Evolutionary conservation across 2,797 vertebrate species (phyloP).

Genomic region (Vireo griseus): DNA sequence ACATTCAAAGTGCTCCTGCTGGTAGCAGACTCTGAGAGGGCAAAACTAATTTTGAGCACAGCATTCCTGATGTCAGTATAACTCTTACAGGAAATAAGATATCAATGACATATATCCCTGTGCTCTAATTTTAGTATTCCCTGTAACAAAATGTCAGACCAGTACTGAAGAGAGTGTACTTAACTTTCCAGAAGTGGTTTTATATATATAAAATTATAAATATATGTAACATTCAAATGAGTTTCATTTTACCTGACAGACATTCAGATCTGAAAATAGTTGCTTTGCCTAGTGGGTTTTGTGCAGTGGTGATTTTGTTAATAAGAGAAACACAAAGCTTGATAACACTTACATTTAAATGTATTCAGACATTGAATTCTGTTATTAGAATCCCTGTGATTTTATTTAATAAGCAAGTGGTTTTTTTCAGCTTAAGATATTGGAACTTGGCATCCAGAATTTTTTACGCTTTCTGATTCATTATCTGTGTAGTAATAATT

Average conservation of each 20-base stretch:
- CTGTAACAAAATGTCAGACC: constrained; percentile 28
- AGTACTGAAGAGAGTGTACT: neutral
- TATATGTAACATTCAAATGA: neutral
- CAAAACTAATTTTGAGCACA: constrained; percentile 52
- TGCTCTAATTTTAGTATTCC: constrained; percentile 72
- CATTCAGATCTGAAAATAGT: neutral
- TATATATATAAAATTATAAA: neutral
- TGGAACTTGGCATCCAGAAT: neutral
- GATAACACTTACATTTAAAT: neutral
- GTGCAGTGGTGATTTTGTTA: neutral
- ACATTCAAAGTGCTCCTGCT: neutral
- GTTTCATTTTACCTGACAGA: neutral
- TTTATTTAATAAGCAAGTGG: neutral
- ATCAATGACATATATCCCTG: constrained; percentile 47
- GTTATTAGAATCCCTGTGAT: neutral
- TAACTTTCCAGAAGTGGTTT: neutral
- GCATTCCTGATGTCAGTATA: constrained; percentile 22
- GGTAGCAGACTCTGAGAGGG: neutral
- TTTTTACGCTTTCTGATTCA: neutral
- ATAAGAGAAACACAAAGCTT: neutral
- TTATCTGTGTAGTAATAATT: neutral
- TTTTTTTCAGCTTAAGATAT: neutral
- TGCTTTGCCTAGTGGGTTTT: neutral
- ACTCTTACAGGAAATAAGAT: constrained; percentile 64
- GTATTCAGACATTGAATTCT: neutral